phyloP scores from a whole-genome alignment of 2,888 invertebrate species.

The Disparrhopalites patrizii region DNA sequence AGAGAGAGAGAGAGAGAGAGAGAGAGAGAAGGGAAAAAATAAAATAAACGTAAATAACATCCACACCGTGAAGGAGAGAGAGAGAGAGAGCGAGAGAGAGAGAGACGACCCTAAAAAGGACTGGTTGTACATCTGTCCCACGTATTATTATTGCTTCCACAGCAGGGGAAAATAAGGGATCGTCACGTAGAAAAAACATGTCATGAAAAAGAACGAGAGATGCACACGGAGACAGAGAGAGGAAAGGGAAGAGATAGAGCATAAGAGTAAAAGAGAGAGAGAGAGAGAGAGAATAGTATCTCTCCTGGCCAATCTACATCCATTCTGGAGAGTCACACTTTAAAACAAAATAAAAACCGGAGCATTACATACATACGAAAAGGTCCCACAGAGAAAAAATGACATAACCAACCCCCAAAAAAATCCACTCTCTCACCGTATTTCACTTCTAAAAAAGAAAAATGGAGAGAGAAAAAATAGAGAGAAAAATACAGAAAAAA shows the following conservation, averaged over 20 bases:
- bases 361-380: neutral
- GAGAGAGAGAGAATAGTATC: slow-evolving; percentile 33
- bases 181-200: slow-evolving; percentile 33
- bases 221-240: slow-evolving; percentile 10
- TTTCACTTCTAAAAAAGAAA: slow-evolving; percentile 5
- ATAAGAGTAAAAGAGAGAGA: no score
- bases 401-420: neutral
- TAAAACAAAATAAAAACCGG: neutral
- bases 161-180: slow-evolving; percentile 32
- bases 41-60: no score
- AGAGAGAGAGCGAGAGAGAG: neutral
- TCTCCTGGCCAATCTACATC: slow-evolving; percentile 19
- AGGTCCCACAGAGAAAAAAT: neutral
- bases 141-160: no score
- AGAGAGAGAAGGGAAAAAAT: neutral
- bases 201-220: slow-evolving; percentile 12
- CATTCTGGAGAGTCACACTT: neutral
- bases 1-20: neutral
- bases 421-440: neutral
- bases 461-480: neutral
- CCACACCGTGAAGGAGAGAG: no score
- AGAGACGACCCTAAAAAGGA: neutral
- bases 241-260: no score
- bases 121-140: no score
- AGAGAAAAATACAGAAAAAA: no score